Base-by-base conservation (phyloP, 92 coral and sea anemone species). In the Zoanthus sansibaricus region DNA sequence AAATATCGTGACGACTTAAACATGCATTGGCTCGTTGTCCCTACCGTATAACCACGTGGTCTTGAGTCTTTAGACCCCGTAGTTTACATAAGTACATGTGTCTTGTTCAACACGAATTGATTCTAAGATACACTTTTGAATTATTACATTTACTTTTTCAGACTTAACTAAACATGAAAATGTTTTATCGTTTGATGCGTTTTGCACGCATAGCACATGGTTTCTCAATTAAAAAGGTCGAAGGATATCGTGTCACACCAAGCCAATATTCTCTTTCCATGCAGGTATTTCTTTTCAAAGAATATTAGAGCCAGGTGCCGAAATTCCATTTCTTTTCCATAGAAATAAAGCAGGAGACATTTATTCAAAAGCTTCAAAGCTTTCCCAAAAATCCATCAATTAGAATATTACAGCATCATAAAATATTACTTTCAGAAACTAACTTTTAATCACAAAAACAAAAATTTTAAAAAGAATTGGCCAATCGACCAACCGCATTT, bases 191-290 rank as follows among this genome's bases (percentile, higher is more conserved):
- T 64, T 80, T 80, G 45, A 64, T 80, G 7, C 44, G 42, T 32
- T 45, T 42, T 80, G 49, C 85, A 66, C 46, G 49, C 70, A 25
- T 6, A 45, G 85, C 85, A 80, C 85, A 80, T 80, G 85, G 74
- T 37, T 80, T 80, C 85, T 31, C 74, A 80, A 80, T 80, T 80
- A 80, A 64, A 66, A 37, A 37, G 42, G 75, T 74, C 66, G 85
- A 66, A 80, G 85, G 85, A 58, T 80, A 66, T 80, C 85, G 45
- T 80, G 66, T 66, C 73, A 66, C 45, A 66, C 85, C 85, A 45
- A 64, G 56, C 75, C 45, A 80, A 72, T 46, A 80, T 64, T 64
- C 58, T 42, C 58, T 54, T 47, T 62, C 54, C 66, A 18, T 61
- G 58, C 46, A 51, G 18, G 61, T 64, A 71, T 44, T 80, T 80